Conservation (phyloP, 2,113 vertebrate species). For the Pycnonotus jocosus region DNA sequence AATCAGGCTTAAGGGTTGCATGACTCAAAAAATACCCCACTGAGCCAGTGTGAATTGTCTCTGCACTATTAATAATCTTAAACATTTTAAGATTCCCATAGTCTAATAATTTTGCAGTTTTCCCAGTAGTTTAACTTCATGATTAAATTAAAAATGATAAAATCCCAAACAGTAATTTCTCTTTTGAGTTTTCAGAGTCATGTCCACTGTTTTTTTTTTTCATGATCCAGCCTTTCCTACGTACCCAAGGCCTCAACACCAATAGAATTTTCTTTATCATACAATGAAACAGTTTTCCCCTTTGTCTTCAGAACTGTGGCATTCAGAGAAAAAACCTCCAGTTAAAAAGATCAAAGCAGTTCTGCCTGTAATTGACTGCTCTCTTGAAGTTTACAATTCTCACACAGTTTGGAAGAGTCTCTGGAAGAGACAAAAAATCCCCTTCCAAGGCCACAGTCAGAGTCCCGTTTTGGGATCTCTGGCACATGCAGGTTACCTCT, state of each 20-base stretch:
- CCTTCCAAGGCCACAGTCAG: not conserved
- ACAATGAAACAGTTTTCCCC: not conserved
- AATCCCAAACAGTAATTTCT: not conserved
- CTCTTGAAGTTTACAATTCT: not conserved
- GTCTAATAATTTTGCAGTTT: not conserved
- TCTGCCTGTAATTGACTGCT: not conserved
- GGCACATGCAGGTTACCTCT: not conserved
- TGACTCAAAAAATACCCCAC: rapidly evolving
- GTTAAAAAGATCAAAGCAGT: not conserved
- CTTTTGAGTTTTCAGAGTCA: not conserved
- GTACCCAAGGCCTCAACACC: not conserved
- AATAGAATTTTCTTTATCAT: not conserved
- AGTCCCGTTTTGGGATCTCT: not conserved
- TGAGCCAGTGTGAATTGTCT: rapidly evolving
- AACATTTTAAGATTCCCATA: not conserved
- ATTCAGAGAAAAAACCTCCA: not conserved
- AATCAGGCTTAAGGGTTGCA: not conserved
- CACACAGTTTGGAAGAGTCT: not conserved
- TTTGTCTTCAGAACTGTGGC: not conserved
- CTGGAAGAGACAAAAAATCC: not conserved
- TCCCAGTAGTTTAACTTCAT: not conserved
- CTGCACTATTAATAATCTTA: not conserved
- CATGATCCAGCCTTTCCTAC: not conserved
- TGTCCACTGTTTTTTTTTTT: not conserved
- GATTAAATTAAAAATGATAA: not conserved